phyloP scores from a whole-genome alignment of 2,797 vertebrate genomes.

The Amphiprion clarkii region DNA sequence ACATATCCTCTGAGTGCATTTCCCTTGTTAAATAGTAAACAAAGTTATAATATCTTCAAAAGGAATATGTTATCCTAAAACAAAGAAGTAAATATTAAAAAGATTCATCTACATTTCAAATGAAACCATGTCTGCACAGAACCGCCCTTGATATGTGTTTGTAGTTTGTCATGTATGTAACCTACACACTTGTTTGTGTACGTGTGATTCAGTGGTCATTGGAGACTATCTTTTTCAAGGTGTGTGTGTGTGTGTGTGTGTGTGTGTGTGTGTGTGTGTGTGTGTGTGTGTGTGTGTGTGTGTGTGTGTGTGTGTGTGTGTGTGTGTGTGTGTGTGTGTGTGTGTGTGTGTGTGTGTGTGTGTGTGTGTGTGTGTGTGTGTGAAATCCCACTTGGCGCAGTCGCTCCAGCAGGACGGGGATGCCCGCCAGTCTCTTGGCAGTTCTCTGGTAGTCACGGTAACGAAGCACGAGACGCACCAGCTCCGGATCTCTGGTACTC shows the following conservation, averaged over 20 bases:
- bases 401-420: constrained; percentile 94
- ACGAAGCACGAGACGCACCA: constrained; percentile 94
- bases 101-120: constrained; percentile 50
- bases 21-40: constrained; percentile 42
- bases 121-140: not conserved
- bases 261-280: constrained; percentile 27
- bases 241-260: constrained; percentile 37
- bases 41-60: constrained; percentile 62
- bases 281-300: constrained; percentile 37
- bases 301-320: constrained; percentile 37
- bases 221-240: not conserved
- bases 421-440: constrained; percentile 94
- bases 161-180: constrained; percentile 15
- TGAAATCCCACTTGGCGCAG: constrained; percentile 91
- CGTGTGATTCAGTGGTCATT: not conserved
- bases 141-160: constrained; percentile 2
- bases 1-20: constrained; percentile 6
- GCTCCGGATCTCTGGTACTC: constrained; percentile 93
- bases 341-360: constrained; percentile 28
- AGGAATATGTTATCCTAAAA: constrained; percentile 18
- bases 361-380: constrained; percentile 37
- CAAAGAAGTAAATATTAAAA: constrained; percentile 20
- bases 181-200: constrained; percentile 17
- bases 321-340: constrained; percentile 45
- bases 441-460: constrained; percentile 98